Evolutionary conservation across 2,113 vertebrate genomes (phyloP).

Genomic region (Sapajus apella): DNA sequence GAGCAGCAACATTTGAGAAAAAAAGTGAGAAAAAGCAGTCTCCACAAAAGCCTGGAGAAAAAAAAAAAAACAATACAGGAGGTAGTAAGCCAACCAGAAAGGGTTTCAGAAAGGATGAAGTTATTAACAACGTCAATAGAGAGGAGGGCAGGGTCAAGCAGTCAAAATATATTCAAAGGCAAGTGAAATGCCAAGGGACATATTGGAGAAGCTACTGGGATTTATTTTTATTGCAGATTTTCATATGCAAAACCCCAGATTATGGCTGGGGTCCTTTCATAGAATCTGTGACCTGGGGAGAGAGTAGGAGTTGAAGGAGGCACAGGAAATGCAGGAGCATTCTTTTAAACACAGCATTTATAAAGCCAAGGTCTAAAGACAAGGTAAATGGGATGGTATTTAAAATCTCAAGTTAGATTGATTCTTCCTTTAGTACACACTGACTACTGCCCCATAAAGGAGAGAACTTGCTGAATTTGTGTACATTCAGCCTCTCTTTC

Average conservation of each 20-base stretch:
- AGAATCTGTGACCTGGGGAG: not conserved
- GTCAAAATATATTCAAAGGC: not conserved
- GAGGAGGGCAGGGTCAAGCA: not conserved
- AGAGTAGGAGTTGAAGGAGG: not conserved
- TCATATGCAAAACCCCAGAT: not conserved
- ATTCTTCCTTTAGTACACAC: not conserved
- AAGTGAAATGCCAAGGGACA: not conserved
- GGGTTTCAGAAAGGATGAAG: not conserved
- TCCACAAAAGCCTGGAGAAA: not conserved
- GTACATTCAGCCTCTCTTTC: not conserved
- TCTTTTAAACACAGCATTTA: not conserved
- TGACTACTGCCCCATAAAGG: not conserved
- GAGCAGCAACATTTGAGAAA: not conserved
- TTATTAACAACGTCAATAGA: not conserved
- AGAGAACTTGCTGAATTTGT: not conserved
- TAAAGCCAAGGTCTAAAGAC: not conserved
- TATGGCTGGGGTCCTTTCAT: not conserved
- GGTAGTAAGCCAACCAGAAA: not conserved
- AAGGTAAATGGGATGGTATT: not conserved
- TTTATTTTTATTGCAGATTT: not conserved
- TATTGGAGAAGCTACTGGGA: not conserved
- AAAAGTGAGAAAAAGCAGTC: not conserved
- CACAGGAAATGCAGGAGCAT: not conserved
- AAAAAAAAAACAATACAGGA: not conserved
- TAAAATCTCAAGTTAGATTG: not conserved